Evolutionary conservation across 2,888 invertebrate species (phyloP).

Genomic region (Chymomyza amoena): DNA sequence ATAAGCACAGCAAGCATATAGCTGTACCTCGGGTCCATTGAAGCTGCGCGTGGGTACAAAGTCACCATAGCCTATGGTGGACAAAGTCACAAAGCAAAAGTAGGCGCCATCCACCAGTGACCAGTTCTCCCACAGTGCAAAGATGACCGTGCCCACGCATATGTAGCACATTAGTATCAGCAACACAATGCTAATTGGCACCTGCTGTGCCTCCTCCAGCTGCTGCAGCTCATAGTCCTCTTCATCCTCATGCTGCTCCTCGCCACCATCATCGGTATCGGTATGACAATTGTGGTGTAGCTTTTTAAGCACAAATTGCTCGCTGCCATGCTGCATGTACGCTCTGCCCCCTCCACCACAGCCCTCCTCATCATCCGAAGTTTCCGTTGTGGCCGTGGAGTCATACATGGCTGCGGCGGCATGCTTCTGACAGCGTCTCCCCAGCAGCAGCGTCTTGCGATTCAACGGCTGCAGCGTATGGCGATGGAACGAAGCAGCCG

Average conservation of each 20-base stretch:
- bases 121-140: conserved; percentile 90
- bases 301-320: conserved; percentile 63
- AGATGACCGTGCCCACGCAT: conserved; percentile 87
- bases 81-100: conserved; percentile 91
- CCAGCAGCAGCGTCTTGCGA: conserved; percentile 56
- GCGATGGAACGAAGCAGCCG: conserved; percentile 69
- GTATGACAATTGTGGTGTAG: conserved; percentile 32
- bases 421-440: conserved; percentile 59
- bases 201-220: conserved; percentile 58
- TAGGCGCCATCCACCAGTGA: conserved; percentile 89
- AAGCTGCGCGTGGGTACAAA: conserved; percentile 82
- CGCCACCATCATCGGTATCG: background rate
- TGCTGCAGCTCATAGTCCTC: conserved; percentile 26
- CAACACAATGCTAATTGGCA: conserved; percentile 84
- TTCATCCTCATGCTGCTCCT: conserved; percentile 27
- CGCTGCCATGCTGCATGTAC: conserved; percentile 64
- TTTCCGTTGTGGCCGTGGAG: conserved; percentile 65
- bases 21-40: conserved; percentile 81
- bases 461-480: conserved; percentile 66
- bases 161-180: conserved; percentile 86
- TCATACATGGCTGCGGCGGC: conserved; percentile 56
- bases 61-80: conserved; percentile 91
- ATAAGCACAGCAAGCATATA: conserved; percentile 89
- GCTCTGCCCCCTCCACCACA: background rate
- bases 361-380: conserved; percentile 69